phyloP scores from a whole-genome alignment of 2,797 vertebrate genomes.

The Erethizon dorsatum region DNA sequence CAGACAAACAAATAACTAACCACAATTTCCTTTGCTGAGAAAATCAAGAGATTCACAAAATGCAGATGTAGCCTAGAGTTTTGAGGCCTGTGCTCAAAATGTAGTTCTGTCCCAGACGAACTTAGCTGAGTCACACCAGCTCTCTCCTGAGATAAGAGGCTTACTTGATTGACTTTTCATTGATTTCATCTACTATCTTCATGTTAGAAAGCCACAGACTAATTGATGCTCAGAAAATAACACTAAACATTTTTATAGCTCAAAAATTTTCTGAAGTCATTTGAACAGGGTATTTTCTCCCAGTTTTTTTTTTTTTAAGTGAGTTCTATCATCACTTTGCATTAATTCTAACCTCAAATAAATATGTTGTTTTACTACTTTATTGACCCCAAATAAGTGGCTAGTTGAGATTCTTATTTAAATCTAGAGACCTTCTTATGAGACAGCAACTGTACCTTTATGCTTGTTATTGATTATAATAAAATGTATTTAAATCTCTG shows the following conservation, averaged over 20 bases:
- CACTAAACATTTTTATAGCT: neutral
- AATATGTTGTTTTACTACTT: constrained; percentile 39
- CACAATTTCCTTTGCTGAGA: neutral
- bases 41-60: neutral
- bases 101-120: neutral
- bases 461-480: constrained; percentile 19
- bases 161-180: constrained; percentile 19
- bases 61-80: neutral
- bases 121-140: neutral
- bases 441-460: constrained; percentile 27
- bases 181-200: constrained; percentile 16
- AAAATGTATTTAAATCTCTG: constrained; percentile 41
- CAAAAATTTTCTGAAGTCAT: constrained; percentile 38
- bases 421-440: constrained; percentile 19
- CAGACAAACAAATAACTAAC: neutral
- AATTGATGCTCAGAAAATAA: constrained; percentile 12
- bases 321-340: constrained; percentile 27
- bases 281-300: constrained; percentile 52
- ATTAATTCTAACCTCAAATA: constrained; percentile 22
- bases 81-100: neutral
- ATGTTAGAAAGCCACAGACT: neutral
- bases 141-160: neutral
- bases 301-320: constrained; percentile 64
- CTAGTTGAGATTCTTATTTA: constrained; percentile 39
- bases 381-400: constrained; percentile 23